These are phyloP conservation scores for Fundulus diaphanus DNA, from an alignment of 2,797 vertebrate species.

Conservation along the genomic window DNA sequence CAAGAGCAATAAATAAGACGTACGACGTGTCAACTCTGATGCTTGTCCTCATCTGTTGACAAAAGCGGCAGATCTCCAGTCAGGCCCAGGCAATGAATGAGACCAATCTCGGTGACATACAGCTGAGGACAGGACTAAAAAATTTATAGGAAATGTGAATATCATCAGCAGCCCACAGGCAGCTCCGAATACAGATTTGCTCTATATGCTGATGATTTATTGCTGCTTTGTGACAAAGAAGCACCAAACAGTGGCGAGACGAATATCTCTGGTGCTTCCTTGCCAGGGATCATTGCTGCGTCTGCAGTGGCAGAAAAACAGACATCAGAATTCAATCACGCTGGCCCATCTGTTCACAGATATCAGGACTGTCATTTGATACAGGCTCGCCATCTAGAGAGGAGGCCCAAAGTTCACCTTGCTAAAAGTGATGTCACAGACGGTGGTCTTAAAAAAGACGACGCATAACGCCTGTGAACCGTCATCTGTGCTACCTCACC, in stretches of 20 bases:
- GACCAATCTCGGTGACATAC: slow-evolving; percentile 65
- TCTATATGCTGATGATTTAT: slow-evolving; percentile 59
- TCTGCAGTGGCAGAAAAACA: slow-evolving; percentile 66
- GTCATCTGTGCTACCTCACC: slow-evolving; percentile 59
- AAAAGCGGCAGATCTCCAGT: slow-evolving; percentile 60
- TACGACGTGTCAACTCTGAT: slow-evolving; percentile 63
- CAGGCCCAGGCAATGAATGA: slow-evolving; percentile 56
- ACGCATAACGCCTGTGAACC: slow-evolving; percentile 69
- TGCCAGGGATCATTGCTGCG: slow-evolving; percentile 61
- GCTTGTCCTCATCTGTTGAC: slow-evolving; percentile 66
- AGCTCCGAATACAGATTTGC: slow-evolving; percentile 47
- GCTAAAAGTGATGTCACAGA: slow-evolving; percentile 69
- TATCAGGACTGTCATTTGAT: slow-evolving; percentile 71
- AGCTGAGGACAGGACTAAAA: slow-evolving; percentile 50
- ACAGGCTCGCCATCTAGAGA: slow-evolving; percentile 72
- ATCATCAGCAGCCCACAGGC: slow-evolving; percentile 64
- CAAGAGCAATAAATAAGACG: slow-evolving; percentile 76
- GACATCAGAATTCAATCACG: slow-evolving; percentile 72
- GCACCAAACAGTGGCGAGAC: slow-evolving; percentile 52
- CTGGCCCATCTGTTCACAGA: slow-evolving; percentile 74
- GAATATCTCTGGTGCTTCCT: slow-evolving; percentile 52
- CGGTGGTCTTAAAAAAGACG: slow-evolving; percentile 70
- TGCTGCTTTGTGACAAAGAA: slow-evolving; percentile 57
- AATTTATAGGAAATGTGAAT: slow-evolving; percentile 68
- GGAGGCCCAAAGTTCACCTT: slow-evolving; percentile 76